These are phyloP conservation scores for Pygocentrus nattereri DNA, from an alignment of 2,797 vertebrate species.

Conservation along the genomic window DNA sequence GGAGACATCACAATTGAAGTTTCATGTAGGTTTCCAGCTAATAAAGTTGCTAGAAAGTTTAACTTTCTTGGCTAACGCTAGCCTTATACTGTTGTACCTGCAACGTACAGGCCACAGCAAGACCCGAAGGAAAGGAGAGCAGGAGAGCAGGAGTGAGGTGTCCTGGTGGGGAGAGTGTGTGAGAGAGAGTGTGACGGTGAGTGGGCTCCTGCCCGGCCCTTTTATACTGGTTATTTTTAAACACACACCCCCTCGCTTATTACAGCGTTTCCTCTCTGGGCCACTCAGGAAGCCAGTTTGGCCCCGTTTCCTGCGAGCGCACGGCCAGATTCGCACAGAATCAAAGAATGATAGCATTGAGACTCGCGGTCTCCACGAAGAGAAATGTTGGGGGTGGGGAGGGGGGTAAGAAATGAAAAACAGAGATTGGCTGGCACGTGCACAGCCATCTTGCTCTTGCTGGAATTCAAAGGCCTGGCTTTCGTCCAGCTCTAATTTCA, in stretches of 20 bases:
- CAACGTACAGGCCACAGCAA: not conserved
- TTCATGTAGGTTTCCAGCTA: not conserved
- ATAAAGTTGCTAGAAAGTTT: not conserved
- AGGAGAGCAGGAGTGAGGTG: conserved; percentile 26
- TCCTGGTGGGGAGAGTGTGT: conserved; percentile 64
- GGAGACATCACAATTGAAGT: not conserved
- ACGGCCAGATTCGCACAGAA: conserved; percentile 86
- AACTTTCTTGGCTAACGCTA: not conserved
- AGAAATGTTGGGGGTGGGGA: conserved; percentile 41
- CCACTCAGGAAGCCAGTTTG: conserved; percentile 94
- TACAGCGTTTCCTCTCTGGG: conserved; percentile 90
- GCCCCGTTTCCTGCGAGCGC: conserved; percentile 93
- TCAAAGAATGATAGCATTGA: conserved; percentile 92
- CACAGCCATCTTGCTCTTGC: conserved; percentile 53
- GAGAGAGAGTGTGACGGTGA: conserved; percentile 78
- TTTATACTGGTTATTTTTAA: conserved; percentile 99
- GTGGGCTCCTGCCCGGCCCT: conserved; percentile 83
- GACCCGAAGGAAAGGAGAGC: conserved; percentile 19
- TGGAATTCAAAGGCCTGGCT: conserved; percentile 76
- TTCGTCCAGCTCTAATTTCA: conserved; percentile 73
- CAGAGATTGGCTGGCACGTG: conserved; percentile 77
- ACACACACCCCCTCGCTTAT: conserved; percentile 88
- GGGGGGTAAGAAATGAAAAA: conserved; percentile 65
- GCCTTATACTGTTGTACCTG: not conserved
- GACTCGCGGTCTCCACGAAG: conserved; percentile 75